Evolutionary conservation across 2,113 vertebrate species (phyloP).

Genomic region (Perccottus glenii): DNA sequence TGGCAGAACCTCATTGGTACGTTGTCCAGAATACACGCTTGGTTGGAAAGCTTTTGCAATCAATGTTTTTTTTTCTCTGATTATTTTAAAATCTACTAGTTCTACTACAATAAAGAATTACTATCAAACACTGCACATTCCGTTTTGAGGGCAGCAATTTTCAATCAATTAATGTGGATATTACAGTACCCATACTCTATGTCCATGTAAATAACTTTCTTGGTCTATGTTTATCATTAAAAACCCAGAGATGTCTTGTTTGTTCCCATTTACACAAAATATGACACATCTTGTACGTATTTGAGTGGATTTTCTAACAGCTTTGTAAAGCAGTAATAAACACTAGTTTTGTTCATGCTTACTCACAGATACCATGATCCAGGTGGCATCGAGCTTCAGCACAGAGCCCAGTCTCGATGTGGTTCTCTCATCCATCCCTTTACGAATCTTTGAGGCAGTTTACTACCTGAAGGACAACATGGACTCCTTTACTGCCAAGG

Average conservation of each 20-base stretch:
- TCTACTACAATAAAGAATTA: too few relatives aligned
- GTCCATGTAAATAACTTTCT: too few relatives aligned
- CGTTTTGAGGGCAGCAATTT: too few relatives aligned
- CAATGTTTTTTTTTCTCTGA: not conserved
- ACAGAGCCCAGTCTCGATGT: constrained; percentile 84
- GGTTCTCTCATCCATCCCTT: constrained; percentile 85
- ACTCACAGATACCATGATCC: constrained; percentile 84
- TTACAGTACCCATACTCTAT: too few relatives aligned
- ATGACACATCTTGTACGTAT: too few relatives aligned
- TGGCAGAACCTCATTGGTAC: constrained; percentile 92
- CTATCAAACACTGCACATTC: too few relatives aligned
- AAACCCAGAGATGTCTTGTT: too few relatives aligned
- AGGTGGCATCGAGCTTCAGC: constrained; percentile 89
- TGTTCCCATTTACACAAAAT: too few relatives aligned
- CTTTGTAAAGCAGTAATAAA: not conserved
- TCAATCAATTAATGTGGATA: too few relatives aligned
- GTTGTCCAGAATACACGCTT: too few relatives aligned
- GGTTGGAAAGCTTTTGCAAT: not conserved
- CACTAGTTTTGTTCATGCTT: not conserved
- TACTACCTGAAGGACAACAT: constrained; percentile 85
- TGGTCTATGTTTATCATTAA: too few relatives aligned
- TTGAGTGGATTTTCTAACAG: not conserved
- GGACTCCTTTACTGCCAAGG: constrained; percentile 85
- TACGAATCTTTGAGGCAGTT: constrained; percentile 86
- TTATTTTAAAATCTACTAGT: too few relatives aligned